Evolutionary conservation across 2,113 vertebrate genomes (phyloP).

Genomic region (Donacobius atricapilla): DNA sequence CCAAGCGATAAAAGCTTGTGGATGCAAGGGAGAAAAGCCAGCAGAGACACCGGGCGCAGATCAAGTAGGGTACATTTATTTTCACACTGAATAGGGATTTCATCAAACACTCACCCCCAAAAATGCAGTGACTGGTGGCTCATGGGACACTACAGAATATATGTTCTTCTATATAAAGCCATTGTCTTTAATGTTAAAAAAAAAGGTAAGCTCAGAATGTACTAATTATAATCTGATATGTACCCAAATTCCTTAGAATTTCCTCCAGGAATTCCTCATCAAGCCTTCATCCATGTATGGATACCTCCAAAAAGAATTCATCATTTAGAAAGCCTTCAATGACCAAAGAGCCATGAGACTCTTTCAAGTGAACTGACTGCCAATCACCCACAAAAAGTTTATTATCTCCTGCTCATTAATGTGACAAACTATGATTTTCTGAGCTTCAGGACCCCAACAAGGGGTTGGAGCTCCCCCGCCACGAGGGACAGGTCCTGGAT

Average conservation of each 20-base stretch:
- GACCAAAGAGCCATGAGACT: neutral
- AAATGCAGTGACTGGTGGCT: neutral
- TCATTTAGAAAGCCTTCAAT: neutral
- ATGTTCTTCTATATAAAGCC: neutral
- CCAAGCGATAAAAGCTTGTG: neutral
- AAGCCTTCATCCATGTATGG: too few species aligned
- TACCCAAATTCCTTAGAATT: neutral
- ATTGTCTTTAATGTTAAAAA: neutral
- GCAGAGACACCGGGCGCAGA: neutral
- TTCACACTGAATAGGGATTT: neutral
- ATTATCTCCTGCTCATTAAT: neutral
- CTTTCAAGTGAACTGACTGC: neutral
- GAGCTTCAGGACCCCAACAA: neutral
- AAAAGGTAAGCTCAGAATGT: neutral
- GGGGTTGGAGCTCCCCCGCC: neutral
- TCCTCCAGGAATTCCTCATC: neutral
- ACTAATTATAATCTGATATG: neutral
- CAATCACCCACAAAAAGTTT: neutral
- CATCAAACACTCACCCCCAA: neutral
- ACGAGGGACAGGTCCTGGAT: neutral
- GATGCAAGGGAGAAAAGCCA: neutral
- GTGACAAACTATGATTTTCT: neutral
- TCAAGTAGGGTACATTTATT: neutral
- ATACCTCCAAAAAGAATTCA: neutral
- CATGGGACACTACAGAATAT: neutral